Evolutionary conservation across 1,140 invertebrate species (phyloP).

Genomic region (Brachionus manjavacas): DNA sequence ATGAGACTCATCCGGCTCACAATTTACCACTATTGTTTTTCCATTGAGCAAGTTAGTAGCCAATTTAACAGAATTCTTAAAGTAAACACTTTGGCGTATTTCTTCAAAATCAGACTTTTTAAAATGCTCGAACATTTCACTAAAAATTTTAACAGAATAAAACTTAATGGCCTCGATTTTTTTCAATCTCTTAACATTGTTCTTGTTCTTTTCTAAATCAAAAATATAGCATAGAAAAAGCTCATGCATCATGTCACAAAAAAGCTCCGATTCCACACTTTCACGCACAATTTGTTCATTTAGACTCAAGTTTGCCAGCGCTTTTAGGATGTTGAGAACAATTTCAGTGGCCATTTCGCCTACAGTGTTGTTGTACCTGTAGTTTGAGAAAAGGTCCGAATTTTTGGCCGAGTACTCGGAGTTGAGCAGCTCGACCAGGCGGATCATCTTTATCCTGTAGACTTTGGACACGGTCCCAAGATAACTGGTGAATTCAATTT

Average conservation of each 20-base stretch:
- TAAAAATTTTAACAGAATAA: slow-evolving; percentile 8
- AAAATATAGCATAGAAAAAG: background rate
- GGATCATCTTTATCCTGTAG: background rate
- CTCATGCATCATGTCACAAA: background rate
- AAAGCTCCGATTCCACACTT: background rate
- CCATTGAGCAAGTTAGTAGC: background rate
- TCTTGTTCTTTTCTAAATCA: slow-evolving; percentile 2
- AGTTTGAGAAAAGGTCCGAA: background rate
- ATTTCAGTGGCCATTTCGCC: slow-evolving; percentile 26
- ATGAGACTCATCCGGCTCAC: background rate
- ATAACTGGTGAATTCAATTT: background rate
- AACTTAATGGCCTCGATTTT: slow-evolving; percentile 9
- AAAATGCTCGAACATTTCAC: background rate
- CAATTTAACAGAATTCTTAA: background rate
- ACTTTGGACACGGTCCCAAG: background rate
- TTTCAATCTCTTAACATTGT: slow-evolving; percentile 31
- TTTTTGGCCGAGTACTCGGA: background rate
- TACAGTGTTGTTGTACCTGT: background rate
- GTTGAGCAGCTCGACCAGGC: background rate
- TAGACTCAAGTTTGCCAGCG: background rate
- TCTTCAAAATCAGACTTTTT: background rate
- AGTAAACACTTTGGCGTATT: background rate
- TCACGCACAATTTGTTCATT: background rate
- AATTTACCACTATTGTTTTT: background rate
- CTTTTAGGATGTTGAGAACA: background rate